Conservation (phyloP, 2,797 vertebrate species). For the Percopsis omiscomaycus region DNA sequence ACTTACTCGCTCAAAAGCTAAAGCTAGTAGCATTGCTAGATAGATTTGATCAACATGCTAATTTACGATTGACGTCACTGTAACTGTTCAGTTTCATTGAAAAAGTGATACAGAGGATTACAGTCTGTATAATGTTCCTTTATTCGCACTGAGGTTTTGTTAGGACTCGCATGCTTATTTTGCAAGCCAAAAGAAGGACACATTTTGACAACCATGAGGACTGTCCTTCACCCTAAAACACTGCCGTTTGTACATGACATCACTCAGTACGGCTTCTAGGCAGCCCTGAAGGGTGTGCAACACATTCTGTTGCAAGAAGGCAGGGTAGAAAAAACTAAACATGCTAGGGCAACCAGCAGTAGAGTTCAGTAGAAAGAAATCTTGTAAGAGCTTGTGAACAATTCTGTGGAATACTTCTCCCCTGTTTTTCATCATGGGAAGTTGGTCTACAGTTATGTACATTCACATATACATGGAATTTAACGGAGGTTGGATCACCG, state of each 20-base stretch:
- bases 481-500: too few relatives aligned
- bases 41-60: background rate
- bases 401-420: conserved; percentile 50
- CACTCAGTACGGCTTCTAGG: conserved; percentile 48
- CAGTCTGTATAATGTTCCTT: conserved; percentile 29
- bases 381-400: conserved; percentile 53
- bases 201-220: conserved; percentile 45
- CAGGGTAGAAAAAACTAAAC: conserved; percentile 34
- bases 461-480: too few relatives aligned
- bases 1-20: too few relatives aligned
- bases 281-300: conserved; percentile 44
- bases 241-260: conserved; percentile 57
- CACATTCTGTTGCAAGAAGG: conserved; percentile 50
- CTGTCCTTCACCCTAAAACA: conserved; percentile 47
- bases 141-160: conserved; percentile 22
- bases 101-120: conserved; percentile 51
- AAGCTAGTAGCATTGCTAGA: too few relatives aligned
- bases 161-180: conserved; percentile 63
- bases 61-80: conserved; percentile 48
- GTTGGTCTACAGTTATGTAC: conserved; percentile 37
- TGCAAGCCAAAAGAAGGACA: conserved; percentile 51
- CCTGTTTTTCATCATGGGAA: conserved; percentile 28
- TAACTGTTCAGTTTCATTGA: conserved; percentile 60
- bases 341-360: conserved; percentile 36
- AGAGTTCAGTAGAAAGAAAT: conserved; percentile 41